phyloP scores from a whole-genome alignment of 1,140 invertebrate species.

The Euwallacea fornicatus region DNA sequence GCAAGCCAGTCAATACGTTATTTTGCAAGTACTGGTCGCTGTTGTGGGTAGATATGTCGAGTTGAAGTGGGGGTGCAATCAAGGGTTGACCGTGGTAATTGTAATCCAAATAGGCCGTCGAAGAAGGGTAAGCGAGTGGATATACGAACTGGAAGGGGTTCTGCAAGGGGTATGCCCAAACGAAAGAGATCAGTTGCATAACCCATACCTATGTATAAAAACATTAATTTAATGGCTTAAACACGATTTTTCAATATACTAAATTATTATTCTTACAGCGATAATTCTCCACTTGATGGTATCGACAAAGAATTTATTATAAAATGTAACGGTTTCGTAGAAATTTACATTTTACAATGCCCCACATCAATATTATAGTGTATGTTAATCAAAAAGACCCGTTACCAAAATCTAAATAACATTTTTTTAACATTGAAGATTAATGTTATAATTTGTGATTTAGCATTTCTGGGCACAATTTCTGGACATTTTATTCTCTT shows the following conservation, averaged over 20 bases:
- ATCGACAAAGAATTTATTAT: slow-evolving; percentile 4
- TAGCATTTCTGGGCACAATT: no score
- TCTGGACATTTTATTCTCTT: no score
- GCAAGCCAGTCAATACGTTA: slow-evolving; percentile 4
- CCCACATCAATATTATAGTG: background rate
- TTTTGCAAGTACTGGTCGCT: no score
- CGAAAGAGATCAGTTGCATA: background rate
- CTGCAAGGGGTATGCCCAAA: slow-evolving; percentile 36
- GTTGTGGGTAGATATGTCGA: no score
- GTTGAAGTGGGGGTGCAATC: background rate
- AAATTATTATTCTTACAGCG: background rate
- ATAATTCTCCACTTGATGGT: background rate
- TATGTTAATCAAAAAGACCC: no score
- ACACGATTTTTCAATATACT: background rate
- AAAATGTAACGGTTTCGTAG: slow-evolving; percentile 2
- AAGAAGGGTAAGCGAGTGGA: slow-evolving; percentile 30
- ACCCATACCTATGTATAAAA: slow-evolving; percentile 23
- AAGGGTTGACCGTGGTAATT: slow-evolving; percentile 33
- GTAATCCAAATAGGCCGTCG: background rate
- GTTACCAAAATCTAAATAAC: no score
- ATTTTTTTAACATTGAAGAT: no score
- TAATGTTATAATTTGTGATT: no score
- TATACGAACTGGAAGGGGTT: slow-evolving; percentile 36
- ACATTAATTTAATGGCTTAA: slow-evolving; percentile 1
- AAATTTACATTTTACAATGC: slow-evolving; percentile 17